Percentiles rank a stretch among this genome's conserved stretches.
These are phyloP conservation scores for Gandaritis pyraliata DNA, from an alignment of 2,888 invertebrate genomes.

Conservation along the genomic window DNA sequence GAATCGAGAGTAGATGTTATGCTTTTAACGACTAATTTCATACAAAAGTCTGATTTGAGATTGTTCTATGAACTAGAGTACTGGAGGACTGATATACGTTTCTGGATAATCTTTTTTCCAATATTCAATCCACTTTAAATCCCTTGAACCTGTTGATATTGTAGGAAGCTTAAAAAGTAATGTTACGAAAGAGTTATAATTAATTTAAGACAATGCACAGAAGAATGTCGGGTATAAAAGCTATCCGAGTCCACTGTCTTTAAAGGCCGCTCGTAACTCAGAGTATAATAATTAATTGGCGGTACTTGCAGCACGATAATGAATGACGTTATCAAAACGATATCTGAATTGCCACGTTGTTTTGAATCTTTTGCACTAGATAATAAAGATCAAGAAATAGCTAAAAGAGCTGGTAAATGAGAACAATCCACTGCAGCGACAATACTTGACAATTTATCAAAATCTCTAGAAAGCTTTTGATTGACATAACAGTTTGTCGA, in stretches of 20 bases:
- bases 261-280: not conserved
- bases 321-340: conserved; percentile 8
- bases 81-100: no score
- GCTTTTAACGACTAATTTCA: no score
- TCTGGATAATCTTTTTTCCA: no score
- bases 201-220: conserved; percentile 1
- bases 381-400: not conserved
- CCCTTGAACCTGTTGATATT: no score
- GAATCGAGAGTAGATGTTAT: not conserved
- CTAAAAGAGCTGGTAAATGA: not conserved
- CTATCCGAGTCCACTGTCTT: not conserved
- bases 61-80: no score
- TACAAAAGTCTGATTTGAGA: no score
- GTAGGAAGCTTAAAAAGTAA: not conserved
- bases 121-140: no score
- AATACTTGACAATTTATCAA: conserved; percentile 2
- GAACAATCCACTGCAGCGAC: conserved; percentile 4
- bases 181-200: conserved; percentile 2
- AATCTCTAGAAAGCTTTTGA: conserved; percentile 43
- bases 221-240: not conserved
- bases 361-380: not conserved
- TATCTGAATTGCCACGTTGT: not conserved
- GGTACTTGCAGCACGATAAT: conserved; percentile 7
- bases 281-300: conserved; percentile 6
- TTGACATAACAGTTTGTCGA: conserved; percentile 46